Conservation (phyloP, 2,113 vertebrate genomes). For the Benitochromis conjunctus region DNA sequence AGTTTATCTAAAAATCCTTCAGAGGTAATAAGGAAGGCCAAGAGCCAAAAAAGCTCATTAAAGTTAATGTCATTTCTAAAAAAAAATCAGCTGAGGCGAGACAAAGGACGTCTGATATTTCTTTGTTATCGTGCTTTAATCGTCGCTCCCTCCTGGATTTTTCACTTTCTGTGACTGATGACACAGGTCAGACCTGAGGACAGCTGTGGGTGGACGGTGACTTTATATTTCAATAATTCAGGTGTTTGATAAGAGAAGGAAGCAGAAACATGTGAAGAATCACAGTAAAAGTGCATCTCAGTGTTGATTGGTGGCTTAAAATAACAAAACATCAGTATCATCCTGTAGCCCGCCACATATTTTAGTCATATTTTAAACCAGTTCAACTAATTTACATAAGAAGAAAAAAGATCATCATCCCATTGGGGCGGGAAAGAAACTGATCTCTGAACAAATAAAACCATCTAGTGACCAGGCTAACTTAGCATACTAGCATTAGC, state of each 20-base stretch:
- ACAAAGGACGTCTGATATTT: neutral
- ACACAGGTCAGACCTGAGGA: neutral
- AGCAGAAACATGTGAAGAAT: neutral
- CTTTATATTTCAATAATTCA: accelerated
- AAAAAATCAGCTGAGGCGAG: neutral
- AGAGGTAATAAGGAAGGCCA: neutral
- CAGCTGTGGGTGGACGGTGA: neutral
- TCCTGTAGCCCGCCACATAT: neutral
- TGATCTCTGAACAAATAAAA: no score
- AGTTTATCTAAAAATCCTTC: neutral
- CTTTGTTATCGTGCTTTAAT: neutral
- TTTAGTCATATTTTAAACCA: neutral
- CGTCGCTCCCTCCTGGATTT: neutral
- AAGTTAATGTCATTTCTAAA: neutral
- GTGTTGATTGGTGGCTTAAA: neutral
- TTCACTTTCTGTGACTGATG: neutral
- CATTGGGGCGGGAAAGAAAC: no score
- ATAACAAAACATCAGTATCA: accelerated
- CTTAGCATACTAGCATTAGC: no score
- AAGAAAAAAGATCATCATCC: neutral
- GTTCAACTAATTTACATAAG: neutral
- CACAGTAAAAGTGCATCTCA: neutral
- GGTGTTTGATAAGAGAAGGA: neutral
- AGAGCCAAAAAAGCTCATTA: neutral
- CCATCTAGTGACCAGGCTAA: no score